Evolutionary conservation across 2,797 vertebrate genomes (phyloP).

Genomic region (Trematomus bernacchii): DNA sequence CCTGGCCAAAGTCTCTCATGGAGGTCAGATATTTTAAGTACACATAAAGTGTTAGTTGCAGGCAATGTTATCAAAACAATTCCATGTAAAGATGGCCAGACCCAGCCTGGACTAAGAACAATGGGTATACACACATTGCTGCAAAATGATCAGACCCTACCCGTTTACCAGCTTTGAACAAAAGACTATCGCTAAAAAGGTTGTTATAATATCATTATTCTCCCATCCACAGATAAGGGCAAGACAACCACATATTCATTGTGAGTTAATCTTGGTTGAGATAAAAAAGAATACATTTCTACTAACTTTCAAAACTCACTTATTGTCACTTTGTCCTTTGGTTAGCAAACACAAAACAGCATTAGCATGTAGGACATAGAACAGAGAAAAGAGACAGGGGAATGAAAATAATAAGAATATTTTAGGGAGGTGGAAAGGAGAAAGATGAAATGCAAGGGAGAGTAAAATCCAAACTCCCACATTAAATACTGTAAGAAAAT

Average conservation of each 20-base stretch:
- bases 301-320: constrained; percentile 3
- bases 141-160: not conserved
- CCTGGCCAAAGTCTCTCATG: not conserved
- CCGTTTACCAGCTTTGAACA: not conserved
- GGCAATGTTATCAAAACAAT: not conserved
- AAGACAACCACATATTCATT: not conserved
- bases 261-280: not conserved
- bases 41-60: not conserved
- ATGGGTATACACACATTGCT: not conserved
- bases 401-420: constrained; percentile 22
- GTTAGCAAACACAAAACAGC: constrained; percentile 14
- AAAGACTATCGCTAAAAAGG: not conserved
- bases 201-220: not conserved
- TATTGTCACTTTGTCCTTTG: not conserved
- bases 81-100: not conserved
- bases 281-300: not conserved
- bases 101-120: not conserved
- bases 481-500: constrained; percentile 40
- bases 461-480: constrained; percentile 18
- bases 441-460: constrained; percentile 5
- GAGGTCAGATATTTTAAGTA: not conserved
- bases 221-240: not conserved
- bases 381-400: constrained; percentile 1
- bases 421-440: constrained; percentile 25
- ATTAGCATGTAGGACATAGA: constrained; percentile 38